Conservation (phyloP, 2,797 vertebrate genomes). For the Setipinna tenuifilis region DNA sequence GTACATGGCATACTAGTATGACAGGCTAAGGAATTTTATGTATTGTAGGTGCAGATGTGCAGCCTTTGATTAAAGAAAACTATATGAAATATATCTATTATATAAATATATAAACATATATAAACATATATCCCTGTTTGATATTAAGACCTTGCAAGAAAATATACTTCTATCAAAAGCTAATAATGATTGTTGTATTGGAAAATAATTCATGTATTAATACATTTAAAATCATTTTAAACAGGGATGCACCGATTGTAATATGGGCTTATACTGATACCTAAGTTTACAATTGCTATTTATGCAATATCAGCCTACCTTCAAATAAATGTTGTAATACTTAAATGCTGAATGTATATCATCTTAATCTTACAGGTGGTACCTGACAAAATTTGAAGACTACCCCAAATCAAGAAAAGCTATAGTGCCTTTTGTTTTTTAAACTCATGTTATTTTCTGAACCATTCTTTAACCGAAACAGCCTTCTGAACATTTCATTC, state of each 20-base stretch:
- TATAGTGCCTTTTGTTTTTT: constrained; percentile 88
- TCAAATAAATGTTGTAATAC: background rate
- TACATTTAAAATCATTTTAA: too few species aligned
- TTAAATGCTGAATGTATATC: background rate
- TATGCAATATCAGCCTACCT: too few species aligned
- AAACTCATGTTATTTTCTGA: constrained; percentile 46
- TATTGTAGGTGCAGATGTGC: background rate
- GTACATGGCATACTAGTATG: background rate
- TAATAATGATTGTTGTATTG: background rate
- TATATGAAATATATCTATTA: background rate
- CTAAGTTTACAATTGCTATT: too few species aligned
- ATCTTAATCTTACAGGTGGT: constrained; percentile 82
- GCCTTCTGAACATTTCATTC: background rate
- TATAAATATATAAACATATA: too few species aligned
- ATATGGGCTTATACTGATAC: too few species aligned
- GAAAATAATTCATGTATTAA: background rate
- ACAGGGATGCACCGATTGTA: too few species aligned
- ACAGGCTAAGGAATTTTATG: background rate
- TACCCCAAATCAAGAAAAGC: constrained; percentile 90
- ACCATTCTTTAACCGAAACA: background rate
- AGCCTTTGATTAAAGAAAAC: background rate
- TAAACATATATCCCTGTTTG: too few species aligned
- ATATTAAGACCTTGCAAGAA: background rate
- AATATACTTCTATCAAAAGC: background rate
- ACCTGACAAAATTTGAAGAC: constrained; percentile 89